A percentile compares a stretch with the other conserved stretches of the same genome.
Evolutionary conservation across 2,797 vertebrate genomes (phyloP).

Genomic region (Pangasius mekongensis): DNA sequence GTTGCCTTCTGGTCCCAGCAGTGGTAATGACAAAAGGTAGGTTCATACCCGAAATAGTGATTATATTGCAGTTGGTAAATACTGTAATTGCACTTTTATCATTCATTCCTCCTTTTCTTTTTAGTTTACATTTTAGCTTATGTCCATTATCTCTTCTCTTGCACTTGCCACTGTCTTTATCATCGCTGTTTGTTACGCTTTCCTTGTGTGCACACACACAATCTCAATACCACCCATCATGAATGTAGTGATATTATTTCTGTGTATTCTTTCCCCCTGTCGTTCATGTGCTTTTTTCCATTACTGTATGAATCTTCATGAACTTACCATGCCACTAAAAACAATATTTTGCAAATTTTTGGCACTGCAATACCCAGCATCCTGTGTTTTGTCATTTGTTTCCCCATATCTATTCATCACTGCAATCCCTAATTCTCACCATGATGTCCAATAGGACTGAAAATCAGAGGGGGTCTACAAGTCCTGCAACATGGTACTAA

Average conservation of each 20-base stretch:
- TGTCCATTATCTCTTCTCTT: background rate
- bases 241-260: constrained; percentile 52
- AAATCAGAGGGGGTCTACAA: constrained; percentile 80
- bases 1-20: constrained; percentile 99
- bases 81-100: background rate
- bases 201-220: background rate
- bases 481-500: constrained; percentile 81
- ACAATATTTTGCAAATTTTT: constrained; percentile 62
- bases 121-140: background rate
- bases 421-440: constrained; percentile 76
- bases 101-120: constrained; percentile 17
- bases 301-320: constrained; percentile 4
- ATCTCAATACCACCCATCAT: background rate
- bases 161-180: constrained; percentile 4
- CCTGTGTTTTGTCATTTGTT: constrained; percentile 79
- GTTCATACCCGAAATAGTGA: background rate
- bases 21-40: constrained; percentile 97
- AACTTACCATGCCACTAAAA: constrained; percentile 43
- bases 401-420: constrained; percentile 79
- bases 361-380: constrained; percentile 63
- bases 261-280: constrained; percentile 16
- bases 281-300: constrained; percentile 24
- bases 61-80: background rate
- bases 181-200: constrained; percentile 18
- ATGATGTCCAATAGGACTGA: constrained; percentile 76